Evolutionary conservation across 2,888 invertebrate genomes (phyloP).

Genomic region (Heliconius hortense): DNA sequence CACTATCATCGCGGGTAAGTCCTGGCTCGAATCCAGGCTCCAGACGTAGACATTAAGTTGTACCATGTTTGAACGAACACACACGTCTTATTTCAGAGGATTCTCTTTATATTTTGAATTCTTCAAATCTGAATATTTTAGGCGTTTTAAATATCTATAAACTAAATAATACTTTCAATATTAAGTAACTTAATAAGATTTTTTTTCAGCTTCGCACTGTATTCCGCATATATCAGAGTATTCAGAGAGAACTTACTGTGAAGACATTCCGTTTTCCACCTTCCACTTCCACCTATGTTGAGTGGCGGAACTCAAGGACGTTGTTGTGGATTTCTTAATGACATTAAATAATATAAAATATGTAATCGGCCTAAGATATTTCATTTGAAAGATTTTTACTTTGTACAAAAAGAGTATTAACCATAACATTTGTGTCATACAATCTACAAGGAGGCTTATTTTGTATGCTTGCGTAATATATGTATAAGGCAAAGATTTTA

Average conservation of each 20-base stretch:
- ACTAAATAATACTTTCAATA: neutral
- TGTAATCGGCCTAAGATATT: too few species aligned
- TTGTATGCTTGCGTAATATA: too few species aligned
- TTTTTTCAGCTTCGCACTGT: neutral
- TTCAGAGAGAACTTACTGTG: neutral
- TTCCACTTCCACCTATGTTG: too few species aligned
- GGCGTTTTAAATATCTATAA: neutral
- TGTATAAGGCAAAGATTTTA: too few species aligned
- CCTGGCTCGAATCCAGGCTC: conserved; percentile 34
- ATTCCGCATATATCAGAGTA: neutral
- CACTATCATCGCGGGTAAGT: neutral
- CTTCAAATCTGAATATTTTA: conserved; percentile 18
- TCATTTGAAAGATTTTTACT: too few species aligned
- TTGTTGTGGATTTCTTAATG: too few species aligned
- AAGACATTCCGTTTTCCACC: too few species aligned
- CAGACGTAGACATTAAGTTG: conserved; percentile 32
- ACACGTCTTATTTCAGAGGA: conserved; percentile 29
- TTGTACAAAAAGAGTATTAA: too few species aligned
- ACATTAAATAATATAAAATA: too few species aligned
- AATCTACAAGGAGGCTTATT: too few species aligned
- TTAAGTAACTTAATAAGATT: neutral
- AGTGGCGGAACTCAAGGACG: too few species aligned
- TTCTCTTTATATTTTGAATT: conserved; percentile 27
- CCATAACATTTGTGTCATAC: too few species aligned
- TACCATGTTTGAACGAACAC: conserved; percentile 33